Percentiles rank a stretch among this genome's conserved stretches.
Evolutionary conservation across 2,888 invertebrate species (phyloP).

Genomic region (Drosophila leonis): DNA sequence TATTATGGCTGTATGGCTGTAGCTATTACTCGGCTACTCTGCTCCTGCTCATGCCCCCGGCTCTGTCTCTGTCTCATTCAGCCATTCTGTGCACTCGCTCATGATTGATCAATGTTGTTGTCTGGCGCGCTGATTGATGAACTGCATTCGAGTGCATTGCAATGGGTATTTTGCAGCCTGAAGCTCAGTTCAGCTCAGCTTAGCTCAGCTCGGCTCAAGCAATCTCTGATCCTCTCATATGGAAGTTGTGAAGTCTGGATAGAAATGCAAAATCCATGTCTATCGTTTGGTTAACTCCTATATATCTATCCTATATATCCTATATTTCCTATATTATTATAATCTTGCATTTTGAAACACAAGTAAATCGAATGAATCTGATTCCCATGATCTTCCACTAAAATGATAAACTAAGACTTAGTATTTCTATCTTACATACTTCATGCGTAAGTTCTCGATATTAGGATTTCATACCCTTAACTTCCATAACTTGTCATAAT

Average conservation of each 20-base stretch:
- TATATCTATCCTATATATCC: too few species aligned
- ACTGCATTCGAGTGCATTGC: slow-evolving; percentile 20
- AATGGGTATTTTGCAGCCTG: background rate
- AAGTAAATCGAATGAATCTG: too few species aligned
- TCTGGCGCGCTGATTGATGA: slow-evolving; percentile 53
- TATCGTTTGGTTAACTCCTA: background rate
- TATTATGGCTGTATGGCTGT: slow-evolving; percentile 11
- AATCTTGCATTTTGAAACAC: background rate
- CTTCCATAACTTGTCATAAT: too few species aligned
- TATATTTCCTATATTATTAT: background rate
- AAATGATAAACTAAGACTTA: too few species aligned
- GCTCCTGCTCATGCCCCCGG: background rate
- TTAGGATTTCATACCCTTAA: too few species aligned
- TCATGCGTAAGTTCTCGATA: too few species aligned
- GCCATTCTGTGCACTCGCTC: slow-evolving; percentile 26
- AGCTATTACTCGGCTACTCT: background rate
- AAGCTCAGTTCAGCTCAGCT: background rate
- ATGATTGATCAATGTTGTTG: slow-evolving; percentile 55
- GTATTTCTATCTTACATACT: too few species aligned
- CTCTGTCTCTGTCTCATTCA: slow-evolving; percentile 6
- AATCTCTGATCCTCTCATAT: background rate
- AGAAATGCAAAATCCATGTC: background rate
- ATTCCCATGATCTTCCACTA: too few species aligned
- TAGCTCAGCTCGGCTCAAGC: background rate
- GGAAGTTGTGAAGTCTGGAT: background rate